phyloP scores from a whole-genome alignment of 2,113 vertebrate species.

The Alaudala cheleensis region DNA sequence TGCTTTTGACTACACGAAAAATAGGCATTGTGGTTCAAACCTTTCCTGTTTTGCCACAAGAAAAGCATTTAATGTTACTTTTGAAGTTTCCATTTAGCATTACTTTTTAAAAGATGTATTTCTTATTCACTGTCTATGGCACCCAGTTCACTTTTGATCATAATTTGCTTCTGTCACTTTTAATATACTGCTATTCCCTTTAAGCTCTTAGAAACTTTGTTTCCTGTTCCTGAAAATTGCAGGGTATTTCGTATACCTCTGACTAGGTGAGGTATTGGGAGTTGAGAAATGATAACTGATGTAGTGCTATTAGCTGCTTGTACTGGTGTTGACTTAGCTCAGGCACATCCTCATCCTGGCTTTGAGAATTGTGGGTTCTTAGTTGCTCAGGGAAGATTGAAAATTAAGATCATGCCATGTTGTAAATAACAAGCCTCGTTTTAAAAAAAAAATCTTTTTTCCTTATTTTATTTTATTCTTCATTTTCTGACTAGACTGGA shows the following conservation, averaged over 20 bases:
- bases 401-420: neutral
- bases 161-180: neutral
- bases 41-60: neutral
- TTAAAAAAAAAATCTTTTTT: neutral
- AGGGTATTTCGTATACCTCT: neutral
- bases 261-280: neutral
- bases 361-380: neutral
- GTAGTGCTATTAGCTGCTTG: neutral
- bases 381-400: neutral
- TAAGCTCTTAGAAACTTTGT: neutral
- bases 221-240: neutral
- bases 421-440: neutral
- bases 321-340: neutral
- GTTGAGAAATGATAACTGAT: neutral
- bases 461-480: neutral
- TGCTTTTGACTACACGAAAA: neutral
- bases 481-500: neutral
- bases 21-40: neutral
- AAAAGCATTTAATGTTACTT: neutral
- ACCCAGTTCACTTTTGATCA: neutral
- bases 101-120: neutral
- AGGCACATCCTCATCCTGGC: neutral
- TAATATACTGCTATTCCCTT: neutral
- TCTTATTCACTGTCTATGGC: rapidly evolving
- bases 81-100: neutral